Base-by-base conservation (phyloP, 2,888 invertebrate species). In the Hybos culiciformis region DNA sequence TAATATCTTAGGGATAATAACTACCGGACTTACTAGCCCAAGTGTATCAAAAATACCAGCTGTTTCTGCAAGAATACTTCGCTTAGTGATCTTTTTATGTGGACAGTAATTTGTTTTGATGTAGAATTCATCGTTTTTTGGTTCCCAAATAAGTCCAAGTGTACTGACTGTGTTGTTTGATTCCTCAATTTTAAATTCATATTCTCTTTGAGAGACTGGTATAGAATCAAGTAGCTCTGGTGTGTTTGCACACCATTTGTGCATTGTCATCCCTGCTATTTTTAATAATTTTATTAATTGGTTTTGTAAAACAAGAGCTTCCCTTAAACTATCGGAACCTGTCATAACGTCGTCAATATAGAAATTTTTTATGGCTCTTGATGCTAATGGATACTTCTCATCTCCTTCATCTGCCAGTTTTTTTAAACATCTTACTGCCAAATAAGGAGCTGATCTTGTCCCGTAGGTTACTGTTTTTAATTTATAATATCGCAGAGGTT, bases 321-420 rank as follows among this genome's bases (percentile, higher is more conserved):
- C 37, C 8, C 38, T 12, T 18, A 47, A 18, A 18, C 31, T 33
- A 34, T 51, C 39, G 11, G 46, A 40, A 3, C 50, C 51, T 12
- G 43, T 48, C 43, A 51, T 46, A 4, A 50, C 39, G 29, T 54
- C 50, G 34, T 51, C 51, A 12, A 53, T 46, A 37, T 53, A 52
- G 26, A 46, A 48, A 18, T 51, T 45, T 3, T 45, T 39, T 7
- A 50, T 24, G 7, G 39, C 34, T 12, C 39, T 15, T 11, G 48
- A 37, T 14, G 52, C 54, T 11, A 41, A 2, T 0, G 53, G 52
- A 40, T 37, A 51, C 8, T 34, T 44, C 0, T 15, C 5, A 18
- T 20, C 11, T 26, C 44, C 45, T n/a, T 49, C 45, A 4, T 21
- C 19, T 4, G 50, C 51, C 9, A 51, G 26, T 24, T 49, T 43